Base-by-base conservation (phyloP, 2,888 invertebrate species). In the Tanaodytes sp. region DNA sequence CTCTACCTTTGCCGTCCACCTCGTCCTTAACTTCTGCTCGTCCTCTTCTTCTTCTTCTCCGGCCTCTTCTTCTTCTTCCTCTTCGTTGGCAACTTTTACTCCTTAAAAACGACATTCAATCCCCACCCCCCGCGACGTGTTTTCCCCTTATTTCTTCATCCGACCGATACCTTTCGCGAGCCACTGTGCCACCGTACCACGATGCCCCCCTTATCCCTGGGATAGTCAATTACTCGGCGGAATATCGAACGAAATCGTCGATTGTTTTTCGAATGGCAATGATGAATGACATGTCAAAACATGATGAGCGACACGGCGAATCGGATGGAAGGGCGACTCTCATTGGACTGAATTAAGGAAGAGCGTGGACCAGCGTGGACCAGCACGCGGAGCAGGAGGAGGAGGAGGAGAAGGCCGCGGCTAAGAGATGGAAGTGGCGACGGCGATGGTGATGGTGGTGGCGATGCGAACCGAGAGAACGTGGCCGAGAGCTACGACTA, bases 291-390 rank as follows among this genome's bases (percentile, higher is more conserved):
- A 62, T 62, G 67, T 57, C 67, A 62, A 61, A 62, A 57, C 57
- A 57, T 68, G 67, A 62, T 46, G 67, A 68, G 62, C 57, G 58
- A 61, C 55, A 61, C 61, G 57, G 33, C 66, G 72, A 76, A 74
- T 76, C 77, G 79, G 78, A 79, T 79, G 74, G 77, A 77, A 75
- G 76, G 79, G 75, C 77, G 77, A 73, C 76, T 78, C 81, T 80
- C 77, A 81, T 81, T 80, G 78, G 78, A 82, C 81, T 82, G 82
- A 82, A 81, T 79, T 75, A 79, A 81, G 81, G 79, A 81, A 80
- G 80, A 80, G 67, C 67, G 71, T n/a, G 36, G 79, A 79, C 77
- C 79, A 80, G 76, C 79, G 79, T 73, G 78, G 77, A 77, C 74
- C 54, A 57, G 20, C 62, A 33, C 45, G 58, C 58, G 48, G 64